phyloP scores from a whole-genome alignment of 2,113 vertebrate species.

The Artemisiospiza belli region DNA sequence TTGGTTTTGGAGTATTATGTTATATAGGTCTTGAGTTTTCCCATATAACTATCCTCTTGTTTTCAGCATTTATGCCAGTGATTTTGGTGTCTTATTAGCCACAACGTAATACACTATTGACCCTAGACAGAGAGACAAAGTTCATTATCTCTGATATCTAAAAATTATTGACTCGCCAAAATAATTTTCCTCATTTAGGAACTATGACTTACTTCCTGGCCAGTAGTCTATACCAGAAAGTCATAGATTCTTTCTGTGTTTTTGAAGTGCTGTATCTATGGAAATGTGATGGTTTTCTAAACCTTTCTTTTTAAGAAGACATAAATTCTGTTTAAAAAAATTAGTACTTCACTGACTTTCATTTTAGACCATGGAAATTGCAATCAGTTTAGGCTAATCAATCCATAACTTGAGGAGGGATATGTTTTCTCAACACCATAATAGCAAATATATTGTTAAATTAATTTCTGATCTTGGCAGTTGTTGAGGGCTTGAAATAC shows the following conservation, averaged over 20 bases:
- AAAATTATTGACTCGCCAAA: neutral
- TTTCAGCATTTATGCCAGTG: neutral
- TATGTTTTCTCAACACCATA: neutral
- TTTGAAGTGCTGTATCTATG: neutral
- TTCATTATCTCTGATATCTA: neutral
- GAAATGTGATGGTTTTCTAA: neutral
- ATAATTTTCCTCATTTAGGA: neutral
- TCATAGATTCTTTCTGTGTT: neutral
- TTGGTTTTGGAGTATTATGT: neutral
- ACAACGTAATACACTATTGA: neutral
- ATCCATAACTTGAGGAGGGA: neutral
- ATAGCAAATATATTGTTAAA: neutral
- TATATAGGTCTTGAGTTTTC: rapidly evolving
- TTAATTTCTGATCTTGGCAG: conserved; percentile 16
- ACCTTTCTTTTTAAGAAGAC: neutral
- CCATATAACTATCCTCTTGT: neutral
- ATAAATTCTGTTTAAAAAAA: neutral
- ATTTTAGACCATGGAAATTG: neutral
- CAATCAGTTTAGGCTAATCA: neutral
- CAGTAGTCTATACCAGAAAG: neutral
- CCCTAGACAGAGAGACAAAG: neutral
- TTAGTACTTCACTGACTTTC: neutral
- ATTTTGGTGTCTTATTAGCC: neutral
- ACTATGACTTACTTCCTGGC: neutral
- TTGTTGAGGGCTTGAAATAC: conserved; percentile 23